phyloP scores from a whole-genome alignment of 2,888 invertebrate species.

The Ophion costatus region DNA sequence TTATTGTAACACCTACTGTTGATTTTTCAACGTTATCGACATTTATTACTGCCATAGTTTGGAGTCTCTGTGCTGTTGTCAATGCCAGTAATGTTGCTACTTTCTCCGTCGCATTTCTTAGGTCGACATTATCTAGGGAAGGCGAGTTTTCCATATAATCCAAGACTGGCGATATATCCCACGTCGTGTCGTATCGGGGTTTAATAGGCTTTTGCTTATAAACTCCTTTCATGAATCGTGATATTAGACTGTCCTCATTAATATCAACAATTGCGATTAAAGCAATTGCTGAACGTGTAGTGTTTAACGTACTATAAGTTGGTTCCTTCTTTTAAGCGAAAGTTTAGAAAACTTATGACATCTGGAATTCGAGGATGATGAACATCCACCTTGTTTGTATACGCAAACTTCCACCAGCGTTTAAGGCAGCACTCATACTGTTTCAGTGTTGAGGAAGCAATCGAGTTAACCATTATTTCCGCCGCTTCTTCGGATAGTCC shows the following conservation, averaged over 20 bases:
- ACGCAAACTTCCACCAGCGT: slow-evolving; percentile 52
- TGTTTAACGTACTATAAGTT: slow-evolving; percentile 52
- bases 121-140: slow-evolving; percentile 43
- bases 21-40: slow-evolving; percentile 46
- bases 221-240: slow-evolving; percentile 64
- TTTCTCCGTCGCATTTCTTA: slow-evolving; percentile 57
- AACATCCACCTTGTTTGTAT: slow-evolving; percentile 42
- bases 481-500: slow-evolving; percentile 27
- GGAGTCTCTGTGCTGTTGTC: slow-evolving; percentile 62
- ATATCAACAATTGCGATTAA: slow-evolving; percentile 56
- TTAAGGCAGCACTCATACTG: slow-evolving; percentile 49
- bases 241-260: slow-evolving; percentile 41
- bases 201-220: slow-evolving; percentile 54
- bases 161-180: slow-evolving; percentile 63
- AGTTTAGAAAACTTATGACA: slow-evolving; percentile 55
- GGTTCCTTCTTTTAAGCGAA: slow-evolving; percentile 13
- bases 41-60: slow-evolving; percentile 62
- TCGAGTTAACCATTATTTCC: slow-evolving; percentile 44
- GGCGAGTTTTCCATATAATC: slow-evolving; percentile 45
- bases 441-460: slow-evolving; percentile 51
- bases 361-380: slow-evolving; percentile 43
- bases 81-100: slow-evolving; percentile 58
- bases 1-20: slow-evolving; percentile 29
- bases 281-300: slow-evolving; percentile 54
- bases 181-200: slow-evolving; percentile 57